Evolutionary conservation across 2,797 vertebrate genomes (phyloP).

Genomic region (Xyrichtys novacula): DNA sequence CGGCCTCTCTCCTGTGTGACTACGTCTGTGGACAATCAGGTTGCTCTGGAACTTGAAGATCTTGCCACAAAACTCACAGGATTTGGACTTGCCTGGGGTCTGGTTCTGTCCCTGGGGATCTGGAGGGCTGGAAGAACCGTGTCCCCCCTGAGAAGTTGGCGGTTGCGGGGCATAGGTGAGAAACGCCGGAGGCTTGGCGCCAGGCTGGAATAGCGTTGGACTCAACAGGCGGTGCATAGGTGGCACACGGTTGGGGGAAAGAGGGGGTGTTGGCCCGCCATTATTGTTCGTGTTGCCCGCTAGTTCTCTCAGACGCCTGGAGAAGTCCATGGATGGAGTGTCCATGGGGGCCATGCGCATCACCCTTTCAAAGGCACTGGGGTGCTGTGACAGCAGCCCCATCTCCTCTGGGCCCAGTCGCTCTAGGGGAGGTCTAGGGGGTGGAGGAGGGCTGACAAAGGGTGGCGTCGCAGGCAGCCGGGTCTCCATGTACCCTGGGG

Average conservation of each 20-base stretch:
- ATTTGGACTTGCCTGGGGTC: constrained; percentile 87
- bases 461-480: constrained; percentile 95
- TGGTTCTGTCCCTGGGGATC: constrained; percentile 76
- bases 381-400: constrained; percentile 92
- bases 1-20: constrained; percentile 98
- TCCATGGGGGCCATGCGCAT: constrained; percentile 85
- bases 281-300: constrained; percentile 89
- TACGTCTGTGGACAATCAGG: constrained; percentile 97
- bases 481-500: constrained; percentile 93
- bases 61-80: constrained; percentile 99
- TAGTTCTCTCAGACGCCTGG: constrained; percentile 84
- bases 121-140: constrained; percentile 74
- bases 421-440: constrained; percentile 93
- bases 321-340: constrained; percentile 85
- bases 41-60: constrained; percentile 99
- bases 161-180: constrained; percentile 87
- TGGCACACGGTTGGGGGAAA: constrained; percentile 95
- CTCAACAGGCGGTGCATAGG: constrained; percentile 98
- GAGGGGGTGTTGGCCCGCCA: constrained; percentile 92
- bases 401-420: constrained; percentile 98
- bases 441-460: constrained; percentile 95
- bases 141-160: constrained; percentile 72
- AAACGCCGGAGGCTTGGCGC: constrained; percentile 94
- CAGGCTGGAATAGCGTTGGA: constrained; percentile 92
- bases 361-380: constrained; percentile 91